Base-by-base conservation (phyloP, 2,888 invertebrate genomes). In the Leptogaster cylindrica region DNA sequence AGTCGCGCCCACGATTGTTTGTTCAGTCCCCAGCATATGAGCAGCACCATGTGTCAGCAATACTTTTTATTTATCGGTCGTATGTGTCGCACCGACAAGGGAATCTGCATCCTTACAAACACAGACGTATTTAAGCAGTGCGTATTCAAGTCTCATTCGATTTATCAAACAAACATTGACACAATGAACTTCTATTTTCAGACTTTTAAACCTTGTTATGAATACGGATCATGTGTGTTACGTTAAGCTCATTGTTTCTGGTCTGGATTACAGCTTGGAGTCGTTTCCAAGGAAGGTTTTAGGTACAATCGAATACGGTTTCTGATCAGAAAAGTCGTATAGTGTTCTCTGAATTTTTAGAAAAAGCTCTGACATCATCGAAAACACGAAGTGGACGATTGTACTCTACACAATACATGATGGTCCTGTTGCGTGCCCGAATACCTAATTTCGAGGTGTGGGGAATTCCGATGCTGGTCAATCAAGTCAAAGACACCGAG, bases 51-150 rank as follows among this genome's bases (percentile, higher is more conserved):
- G 83, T 93, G 94, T 78, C 95, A 95, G 79, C 91, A 92, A 83
- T 97, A 97, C 83, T 97, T 97, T 81, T 85, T 97, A 46, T 92
- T 95, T 77, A 88, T 97, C 70, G 97, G 97, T 0, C 89, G 93
- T 73, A 85, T 97, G 75, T 90, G 90, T 73, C 89, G 90, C 71
- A 86, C 87, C 5, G 85, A 86, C 63, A 83, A 84, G 48, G 92
- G 92, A 1, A 81, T 89, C 41, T 84, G 84, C 72, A 84, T 91
- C 63, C 85, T 97, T 51, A 90, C 91, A 71, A 88, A 87, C 74
- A 86, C 89, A 48, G 87, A 87, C 55, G 85, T 93, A 71, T 91
- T 89, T 79, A 88, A 89, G 76, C 87, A 88, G 91, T 92, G 81
- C 84, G 83, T 80, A 8, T 31, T 36, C 6, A 1, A 5, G 20